A percentile compares a stretch with the other conserved stretches of the same genome.
Evolutionary conservation across 2,888 invertebrate species (phyloP).

Genomic region (Chironomus tentans): DNA sequence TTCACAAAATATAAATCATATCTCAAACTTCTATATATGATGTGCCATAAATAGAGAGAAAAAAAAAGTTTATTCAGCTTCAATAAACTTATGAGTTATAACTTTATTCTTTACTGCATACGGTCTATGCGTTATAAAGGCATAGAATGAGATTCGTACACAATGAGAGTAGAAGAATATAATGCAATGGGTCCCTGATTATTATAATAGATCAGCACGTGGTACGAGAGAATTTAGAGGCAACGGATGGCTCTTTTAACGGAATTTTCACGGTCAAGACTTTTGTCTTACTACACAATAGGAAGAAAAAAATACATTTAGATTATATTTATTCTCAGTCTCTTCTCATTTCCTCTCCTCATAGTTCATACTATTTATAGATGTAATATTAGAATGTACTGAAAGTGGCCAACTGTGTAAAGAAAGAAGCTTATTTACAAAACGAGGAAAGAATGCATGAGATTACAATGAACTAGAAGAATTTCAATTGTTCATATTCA

Average conservation of each 20-base stretch:
- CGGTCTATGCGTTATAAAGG: not conserved
- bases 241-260: conserved; percentile 17
- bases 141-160: not conserved
- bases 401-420: not conserved
- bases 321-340: not conserved
- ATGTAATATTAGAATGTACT: not conserved
- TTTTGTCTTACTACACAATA: conserved; percentile 16
- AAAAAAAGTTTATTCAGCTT: not conserved
- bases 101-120: not conserved
- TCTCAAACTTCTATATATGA: not conserved
- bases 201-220: conserved; percentile 23
- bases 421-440: not conserved
- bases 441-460: not conserved
- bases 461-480: conserved; percentile 1
- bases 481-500: conserved; percentile 14
- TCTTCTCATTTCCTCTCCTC: conserved; percentile 10
- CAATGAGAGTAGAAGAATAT: not conserved
- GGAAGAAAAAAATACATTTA: not conserved
- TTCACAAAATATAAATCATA: not conserved
- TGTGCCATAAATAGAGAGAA: not conserved
- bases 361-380: too few relatives aligned
- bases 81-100: conserved; percentile 1
- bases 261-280: conserved; percentile 27
- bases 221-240: conserved; percentile 1
- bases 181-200: conserved; percentile 21